phyloP scores from a whole-genome alignment of 2,888 invertebrate species.

The Baronia brevicornis region DNA sequence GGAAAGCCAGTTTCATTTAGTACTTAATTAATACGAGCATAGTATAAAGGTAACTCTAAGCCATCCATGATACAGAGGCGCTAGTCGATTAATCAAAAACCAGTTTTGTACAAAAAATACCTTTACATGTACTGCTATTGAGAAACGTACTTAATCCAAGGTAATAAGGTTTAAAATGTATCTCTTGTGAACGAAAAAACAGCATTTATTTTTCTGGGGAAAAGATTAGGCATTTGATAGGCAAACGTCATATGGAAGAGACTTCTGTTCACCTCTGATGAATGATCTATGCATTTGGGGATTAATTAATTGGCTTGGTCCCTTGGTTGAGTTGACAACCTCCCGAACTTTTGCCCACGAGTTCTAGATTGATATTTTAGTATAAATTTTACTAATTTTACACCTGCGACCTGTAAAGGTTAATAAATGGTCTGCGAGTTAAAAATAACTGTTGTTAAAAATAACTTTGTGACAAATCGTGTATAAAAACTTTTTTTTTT shows the following conservation, averaged over 20 bases:
- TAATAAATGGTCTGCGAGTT: no score
- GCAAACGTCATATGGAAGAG: slow-evolving; percentile 7
- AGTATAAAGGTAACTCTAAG: slow-evolving; percentile 13
- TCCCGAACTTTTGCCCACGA: no score
- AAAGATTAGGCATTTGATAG: slow-evolving; percentile 18
- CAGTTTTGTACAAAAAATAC: slow-evolving; percentile 14
- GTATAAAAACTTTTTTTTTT: no score
- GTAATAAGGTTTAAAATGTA: slow-evolving; percentile 2
- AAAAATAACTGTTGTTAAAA: no score
- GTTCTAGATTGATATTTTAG: no score
- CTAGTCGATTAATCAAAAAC: slow-evolving; percentile 21
- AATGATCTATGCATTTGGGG: slow-evolving; percentile 13
- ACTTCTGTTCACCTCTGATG: slow-evolving; percentile 20
- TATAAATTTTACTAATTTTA: no score
- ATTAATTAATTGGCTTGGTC: slow-evolving; percentile 11
- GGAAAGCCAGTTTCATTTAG: slow-evolving; percentile 6
- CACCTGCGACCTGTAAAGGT: no score
- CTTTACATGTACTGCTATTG: neutral
- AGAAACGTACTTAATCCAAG: neutral
- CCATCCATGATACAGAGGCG: slow-evolving; percentile 14
- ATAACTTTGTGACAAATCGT: no score
- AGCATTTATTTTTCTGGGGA: slow-evolving; percentile 13
- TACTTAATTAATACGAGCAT: slow-evolving; percentile 12
- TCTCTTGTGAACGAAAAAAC: neutral
- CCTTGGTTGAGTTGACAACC: no score